Conservation (phyloP, 2,888 invertebrate genomes). For the Macrophya annulata region DNA sequence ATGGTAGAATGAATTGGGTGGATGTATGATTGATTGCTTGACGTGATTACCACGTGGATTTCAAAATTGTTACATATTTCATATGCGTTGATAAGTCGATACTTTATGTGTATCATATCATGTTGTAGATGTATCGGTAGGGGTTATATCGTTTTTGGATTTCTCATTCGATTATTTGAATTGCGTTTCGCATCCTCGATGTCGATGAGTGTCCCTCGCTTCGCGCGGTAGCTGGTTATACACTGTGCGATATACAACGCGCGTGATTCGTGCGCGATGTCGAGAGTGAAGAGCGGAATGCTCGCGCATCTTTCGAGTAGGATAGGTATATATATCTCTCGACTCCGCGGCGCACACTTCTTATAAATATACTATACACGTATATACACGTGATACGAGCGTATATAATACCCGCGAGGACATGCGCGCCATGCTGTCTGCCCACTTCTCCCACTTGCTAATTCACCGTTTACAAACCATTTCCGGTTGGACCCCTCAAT, state of each 20-base stretch:
- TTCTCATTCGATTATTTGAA: neutral
- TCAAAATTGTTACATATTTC: neutral
- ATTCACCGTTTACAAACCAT: constrained; percentile 73
- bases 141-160: neutral
- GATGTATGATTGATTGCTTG: neutral
- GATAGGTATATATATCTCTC: constrained; percentile 22
- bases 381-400: constrained; percentile 37
- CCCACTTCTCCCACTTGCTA: constrained; percentile 74
- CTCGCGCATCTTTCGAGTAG: constrained; percentile 38
- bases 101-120: neutral
- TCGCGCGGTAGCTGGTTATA: neutral
- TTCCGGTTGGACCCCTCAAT: constrained; percentile 72
- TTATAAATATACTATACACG: constrained; percentile 29
- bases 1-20: neutral
- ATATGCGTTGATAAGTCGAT: neutral
- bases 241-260: neutral
- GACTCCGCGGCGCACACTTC: constrained; percentile 40
- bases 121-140: neutral
- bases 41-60: neutral
- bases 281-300: constrained; percentile 40
- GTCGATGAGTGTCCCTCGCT: neutral
- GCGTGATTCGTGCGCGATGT: constrained; percentile 19
- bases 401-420: constrained; percentile 47
- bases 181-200: constrained; percentile 44
- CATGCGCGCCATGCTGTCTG: constrained; percentile 75